Percentiles rank a stretch among this genome's conserved stretches.
These are phyloP conservation scores for Gandaritis pyraliata DNA, from an alignment of 2,888 invertebrate species.

Conservation along the genomic window DNA sequence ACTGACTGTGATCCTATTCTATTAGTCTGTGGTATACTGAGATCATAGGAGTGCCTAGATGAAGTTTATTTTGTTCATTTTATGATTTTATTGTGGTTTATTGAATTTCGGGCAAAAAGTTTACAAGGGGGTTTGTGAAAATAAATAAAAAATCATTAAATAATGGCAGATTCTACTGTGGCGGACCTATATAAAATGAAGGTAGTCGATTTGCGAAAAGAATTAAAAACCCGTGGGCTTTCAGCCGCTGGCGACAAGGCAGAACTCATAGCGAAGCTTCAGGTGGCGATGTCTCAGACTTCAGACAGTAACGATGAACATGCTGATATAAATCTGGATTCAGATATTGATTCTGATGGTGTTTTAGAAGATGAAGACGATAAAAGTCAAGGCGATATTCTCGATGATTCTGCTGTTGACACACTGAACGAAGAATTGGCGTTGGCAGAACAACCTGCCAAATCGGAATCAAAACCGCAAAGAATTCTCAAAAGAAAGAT, in stretches of 20 bases:
- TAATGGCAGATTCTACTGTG: conserved; percentile 63
- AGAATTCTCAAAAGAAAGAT: conserved; percentile 70
- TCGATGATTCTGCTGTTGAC: conserved; percentile 70
- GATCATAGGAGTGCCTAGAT: too few species aligned
- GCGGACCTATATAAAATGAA: conserved; percentile 80
- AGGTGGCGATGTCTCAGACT: conserved; percentile 79
- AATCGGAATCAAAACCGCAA: conserved; percentile 60
- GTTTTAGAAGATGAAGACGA: conserved; percentile 83
- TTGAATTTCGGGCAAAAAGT: too few species aligned
- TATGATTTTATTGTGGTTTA: too few species aligned
- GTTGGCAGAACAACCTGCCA: conserved; percentile 60
- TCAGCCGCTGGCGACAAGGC: conserved; percentile 91
- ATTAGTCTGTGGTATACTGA: too few species aligned
- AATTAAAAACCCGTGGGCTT: conserved; percentile 91
- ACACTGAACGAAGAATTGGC: conserved; percentile 73
- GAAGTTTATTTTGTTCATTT: too few species aligned
- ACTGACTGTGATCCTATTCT: too few species aligned
- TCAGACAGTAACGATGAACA: conserved; percentile 55
- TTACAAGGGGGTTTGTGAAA: background rate
- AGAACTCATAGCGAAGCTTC: conserved; percentile 91
- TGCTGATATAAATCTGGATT: conserved; percentile 71
- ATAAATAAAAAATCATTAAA: background rate
- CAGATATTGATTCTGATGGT: conserved; percentile 81
- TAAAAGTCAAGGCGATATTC: conserved; percentile 72
- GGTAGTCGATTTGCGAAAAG: conserved; percentile 93